Evolutionary conservation across 2,888 invertebrate genomes (phyloP), one percentile per base, ranked within the genome.

Genomic region (Xanthia togata): DNA sequence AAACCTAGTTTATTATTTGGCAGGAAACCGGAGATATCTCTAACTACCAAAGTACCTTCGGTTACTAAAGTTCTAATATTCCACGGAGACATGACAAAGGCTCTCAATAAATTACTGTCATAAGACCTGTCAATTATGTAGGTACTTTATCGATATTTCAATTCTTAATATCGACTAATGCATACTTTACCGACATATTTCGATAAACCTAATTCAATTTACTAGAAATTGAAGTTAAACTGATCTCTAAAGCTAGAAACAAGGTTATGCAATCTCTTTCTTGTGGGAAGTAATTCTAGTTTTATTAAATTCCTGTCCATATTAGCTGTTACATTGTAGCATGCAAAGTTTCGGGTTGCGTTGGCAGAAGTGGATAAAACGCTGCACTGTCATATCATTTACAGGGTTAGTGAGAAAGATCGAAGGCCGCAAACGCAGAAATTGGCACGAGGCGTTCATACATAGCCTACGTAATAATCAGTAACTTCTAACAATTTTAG

Each of bases 351-450:
- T 94, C 94, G 89, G 84, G 91, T 94, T 95, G 92, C 94, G 93
- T 94, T 91, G 92, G 92, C 90, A 91, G 94, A 94, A 94, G 89
- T 92, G 90, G n/a, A 92, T 91, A 92, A 92, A 92, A 90, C 89
- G 90, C 89, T 91, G 90, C 82, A 88, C 85, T 83, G 82, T 82
- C 85, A 75, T 88, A 90, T 92, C 91, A 90, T 88, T 87, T 88
- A 90, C 88, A 86, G 86, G 88, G 87, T 91, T 89, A 83, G 71
- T 83, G 69, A 76, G 86, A 89, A 82, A 85, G 76, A 79, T 81
- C 59, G 82, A 88, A 87, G 84, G 83, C 69, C 78, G 65, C 17
- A 67, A 57, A 62, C 65, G 31, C 67, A 73, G 65, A 44, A 50
- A 71, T 50, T 59, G 63, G 69, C 77, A 79, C 81, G 78, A 77